These are phyloP conservation scores for Hemibagrus wyckioides DNA, from an alignment of 2,113 vertebrate species.

Conservation along the genomic window DNA sequence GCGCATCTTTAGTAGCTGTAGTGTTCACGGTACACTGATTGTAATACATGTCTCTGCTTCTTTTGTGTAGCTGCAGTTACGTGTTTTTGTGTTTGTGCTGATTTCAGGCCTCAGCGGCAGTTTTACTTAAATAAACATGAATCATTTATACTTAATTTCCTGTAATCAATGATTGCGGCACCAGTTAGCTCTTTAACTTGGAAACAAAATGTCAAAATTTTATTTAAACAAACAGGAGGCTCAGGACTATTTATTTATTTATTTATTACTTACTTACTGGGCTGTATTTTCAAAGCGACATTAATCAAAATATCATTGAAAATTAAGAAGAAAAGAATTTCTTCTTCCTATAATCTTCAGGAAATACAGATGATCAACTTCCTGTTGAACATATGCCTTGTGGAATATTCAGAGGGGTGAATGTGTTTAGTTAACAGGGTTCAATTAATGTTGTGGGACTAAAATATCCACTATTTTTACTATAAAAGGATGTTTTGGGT, in stretches of 20 bases:
- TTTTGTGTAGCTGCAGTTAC: not conserved
- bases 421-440: not conserved
- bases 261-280: not conserved
- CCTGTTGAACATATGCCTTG: not conserved
- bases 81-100: not conserved
- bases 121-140: not conserved
- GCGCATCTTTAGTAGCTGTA: not conserved
- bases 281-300: not conserved
- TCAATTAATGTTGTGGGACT: not conserved
- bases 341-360: not conserved
- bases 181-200: not conserved
- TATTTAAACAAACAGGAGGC: not conserved
- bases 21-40: not conserved
- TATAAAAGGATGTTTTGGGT: too few relatives aligned
- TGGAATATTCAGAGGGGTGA: not conserved
- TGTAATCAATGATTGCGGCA: not conserved
- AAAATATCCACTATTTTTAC: not conserved
- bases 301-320: not conserved
- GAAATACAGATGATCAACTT: not conserved
- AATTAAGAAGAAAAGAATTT: not conserved
- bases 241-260: not conserved
- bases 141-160: not conserved
- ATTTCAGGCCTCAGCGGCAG: not conserved
- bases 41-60: not conserved
- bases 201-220: not conserved